These are phyloP conservation scores for Mustela nigripes DNA, from an alignment of 2,113 vertebrate species.

Conservation along the genomic window DNA sequence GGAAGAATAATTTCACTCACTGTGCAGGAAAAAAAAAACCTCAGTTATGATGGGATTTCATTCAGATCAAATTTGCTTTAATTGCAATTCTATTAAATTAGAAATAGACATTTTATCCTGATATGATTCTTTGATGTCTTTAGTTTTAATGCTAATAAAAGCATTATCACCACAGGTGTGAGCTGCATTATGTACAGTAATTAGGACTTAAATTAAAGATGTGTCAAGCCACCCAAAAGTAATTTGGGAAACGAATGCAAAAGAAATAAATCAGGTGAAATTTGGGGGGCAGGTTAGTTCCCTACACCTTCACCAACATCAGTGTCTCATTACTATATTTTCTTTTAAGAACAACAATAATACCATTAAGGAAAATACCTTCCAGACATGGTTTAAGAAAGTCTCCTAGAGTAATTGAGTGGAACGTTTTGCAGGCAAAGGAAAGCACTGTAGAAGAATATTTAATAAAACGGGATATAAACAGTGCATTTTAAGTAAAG, in stretches of 20 bases:
- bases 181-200: slow-evolving; percentile 83
- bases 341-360: slow-evolving; percentile 28
- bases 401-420: background rate
- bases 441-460: slow-evolving; percentile 22
- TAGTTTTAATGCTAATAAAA: slow-evolving; percentile 85
- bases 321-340: slow-evolving; percentile 45
- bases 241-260: slow-evolving; percentile 78
- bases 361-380: slow-evolving; percentile 41
- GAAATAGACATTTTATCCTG: slow-evolving; percentile 83
- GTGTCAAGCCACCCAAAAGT: slow-evolving; percentile 79
- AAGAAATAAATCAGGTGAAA: slow-evolving; percentile 66
- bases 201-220: slow-evolving; percentile 84
- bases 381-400: slow-evolving; percentile 51
- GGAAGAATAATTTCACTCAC: slow-evolving; percentile 83
- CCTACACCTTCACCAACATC: slow-evolving; percentile 17
- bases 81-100: slow-evolving; percentile 86
- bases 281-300: slow-evolving; percentile 49
- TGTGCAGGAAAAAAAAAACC: slow-evolving; percentile 69
- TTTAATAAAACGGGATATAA: slow-evolving; percentile 55
- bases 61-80: slow-evolving; percentile 84
- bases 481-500: slow-evolving; percentile 12
- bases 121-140: slow-evolving; percentile 85
- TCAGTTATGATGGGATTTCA: slow-evolving; percentile 80
- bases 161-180: slow-evolving; percentile 86
- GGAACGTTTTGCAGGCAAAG: slow-evolving; percentile 57